Conservation (phyloP, 1,140 invertebrate genomes). For the Centruroides sculpturatus region DNA sequence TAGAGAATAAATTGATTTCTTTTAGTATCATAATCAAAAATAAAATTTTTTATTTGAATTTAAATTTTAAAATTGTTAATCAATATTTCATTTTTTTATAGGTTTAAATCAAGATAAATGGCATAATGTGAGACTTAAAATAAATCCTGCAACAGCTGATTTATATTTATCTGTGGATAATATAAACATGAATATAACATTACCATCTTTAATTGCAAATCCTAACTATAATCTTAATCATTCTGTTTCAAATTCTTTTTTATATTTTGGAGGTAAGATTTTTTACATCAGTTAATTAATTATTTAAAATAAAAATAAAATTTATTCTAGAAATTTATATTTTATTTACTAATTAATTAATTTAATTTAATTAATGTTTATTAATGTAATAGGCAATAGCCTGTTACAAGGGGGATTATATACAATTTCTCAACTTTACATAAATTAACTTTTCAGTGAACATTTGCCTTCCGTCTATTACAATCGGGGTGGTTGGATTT, state of each 20-base stretch:
- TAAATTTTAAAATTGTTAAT: too few species aligned
- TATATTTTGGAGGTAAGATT: not conserved
- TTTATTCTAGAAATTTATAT: not conserved
- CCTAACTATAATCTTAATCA: conserved; percentile 67
- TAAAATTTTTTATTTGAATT: too few species aligned
- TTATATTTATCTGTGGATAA: conserved; percentile 70
- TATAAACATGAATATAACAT: conserved; percentile 52
- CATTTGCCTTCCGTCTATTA: too few species aligned
- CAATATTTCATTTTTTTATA: conserved; percentile 17
- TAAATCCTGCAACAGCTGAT: conserved; percentile 63
- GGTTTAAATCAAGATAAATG: conserved; percentile 72
- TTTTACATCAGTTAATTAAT: not conserved
- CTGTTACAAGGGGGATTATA: too few species aligned
- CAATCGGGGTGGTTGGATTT: too few species aligned
- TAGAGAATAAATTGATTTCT: too few species aligned
- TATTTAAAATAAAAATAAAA: not conserved
- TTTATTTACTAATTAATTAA: not conserved
- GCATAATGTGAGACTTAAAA: conserved; percentile 68
- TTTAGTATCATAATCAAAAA: too few species aligned
- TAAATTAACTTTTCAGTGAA: too few species aligned
- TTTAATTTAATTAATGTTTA: not conserved
- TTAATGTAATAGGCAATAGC: too few species aligned
- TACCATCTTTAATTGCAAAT: conserved; percentile 56
- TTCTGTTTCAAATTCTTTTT: conserved; percentile 34
- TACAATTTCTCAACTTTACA: too few species aligned